phyloP scores from a whole-genome alignment of 2,113 vertebrate genomes.

The Bombycilla garrulus region DNA sequence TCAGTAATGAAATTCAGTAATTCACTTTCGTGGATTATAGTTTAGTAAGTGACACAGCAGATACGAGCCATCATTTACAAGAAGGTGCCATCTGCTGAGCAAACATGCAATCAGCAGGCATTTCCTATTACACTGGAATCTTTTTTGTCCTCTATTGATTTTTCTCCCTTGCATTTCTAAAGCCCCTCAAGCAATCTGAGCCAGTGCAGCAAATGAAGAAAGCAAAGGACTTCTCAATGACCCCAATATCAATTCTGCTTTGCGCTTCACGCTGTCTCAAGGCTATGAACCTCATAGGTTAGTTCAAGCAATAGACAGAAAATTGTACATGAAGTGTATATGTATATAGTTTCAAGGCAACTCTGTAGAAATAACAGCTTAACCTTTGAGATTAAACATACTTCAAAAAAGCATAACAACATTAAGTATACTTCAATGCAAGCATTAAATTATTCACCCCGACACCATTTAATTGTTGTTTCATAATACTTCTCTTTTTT shows the following conservation, averaged over 20 bases:
- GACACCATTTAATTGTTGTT: conserved; percentile 11
- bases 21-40: conserved; percentile 4
- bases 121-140: conserved; percentile 48
- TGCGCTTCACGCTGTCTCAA: conserved; percentile 28
- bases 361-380: conserved; percentile 24
- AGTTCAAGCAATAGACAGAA: conserved; percentile 49
- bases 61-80: conserved; percentile 69
- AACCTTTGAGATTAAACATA: background rate
- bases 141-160: conserved; percentile 59
- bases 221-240: conserved; percentile 50
- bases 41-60: conserved; percentile 42
- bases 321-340: background rate
- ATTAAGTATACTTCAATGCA: background rate
- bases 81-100: conserved; percentile 78
- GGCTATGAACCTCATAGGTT: conserved; percentile 6
- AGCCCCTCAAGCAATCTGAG: conserved; percentile 43
- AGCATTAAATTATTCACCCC: conserved; percentile 56
- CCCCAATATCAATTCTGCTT: conserved; percentile 52
- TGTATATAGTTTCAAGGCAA: background rate
- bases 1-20: conserved; percentile 29
- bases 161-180: conserved; percentile 53
- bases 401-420: background rate
- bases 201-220: conserved; percentile 47
- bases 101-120: conserved; percentile 69
- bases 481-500: background rate